These are phyloP conservation scores for Vombatus ursinus DNA, from an alignment of 2,113 vertebrate genomes.

Conservation along the genomic window DNA sequence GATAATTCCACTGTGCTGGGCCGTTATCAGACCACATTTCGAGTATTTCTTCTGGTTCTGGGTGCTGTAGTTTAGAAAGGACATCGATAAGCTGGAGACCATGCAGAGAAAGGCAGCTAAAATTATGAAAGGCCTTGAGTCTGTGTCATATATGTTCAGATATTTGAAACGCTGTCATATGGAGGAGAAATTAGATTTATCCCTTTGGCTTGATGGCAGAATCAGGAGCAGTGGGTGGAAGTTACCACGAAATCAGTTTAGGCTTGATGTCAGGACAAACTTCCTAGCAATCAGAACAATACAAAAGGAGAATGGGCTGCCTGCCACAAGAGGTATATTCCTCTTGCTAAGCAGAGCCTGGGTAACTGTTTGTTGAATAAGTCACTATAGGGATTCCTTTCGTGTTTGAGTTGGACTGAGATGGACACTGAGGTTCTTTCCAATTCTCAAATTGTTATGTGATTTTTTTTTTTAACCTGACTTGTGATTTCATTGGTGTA, in stretches of 20 bases:
- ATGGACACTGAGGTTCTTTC: not conserved
- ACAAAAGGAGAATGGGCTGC: not conserved
- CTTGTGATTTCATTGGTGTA: not conserved
- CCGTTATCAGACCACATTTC: not conserved
- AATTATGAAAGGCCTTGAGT: not conserved
- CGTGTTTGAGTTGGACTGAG: not conserved
- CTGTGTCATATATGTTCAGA: not conserved
- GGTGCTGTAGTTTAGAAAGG: not conserved
- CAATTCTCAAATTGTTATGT: not conserved
- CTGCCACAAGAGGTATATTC: not conserved
- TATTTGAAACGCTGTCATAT: not conserved
- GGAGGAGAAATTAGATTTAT: not conserved
- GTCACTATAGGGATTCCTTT: not conserved
- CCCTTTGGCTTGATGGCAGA: not conserved
- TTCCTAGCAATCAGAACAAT: not conserved
- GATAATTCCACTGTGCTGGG: not conserved
- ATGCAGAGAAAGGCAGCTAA: not conserved
- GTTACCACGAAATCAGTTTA: not conserved
- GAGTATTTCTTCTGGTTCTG: not conserved
- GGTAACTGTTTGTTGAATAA: not conserved
- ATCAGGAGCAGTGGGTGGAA: not conserved
- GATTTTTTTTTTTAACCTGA: not conserved
- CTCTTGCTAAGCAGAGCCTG: not conserved
- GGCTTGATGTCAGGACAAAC: not conserved
- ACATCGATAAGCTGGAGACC: not conserved